These are phyloP conservation scores for Proisotoma minuta DNA, from an alignment of 2,888 invertebrate species.

Conservation along the genomic window DNA sequence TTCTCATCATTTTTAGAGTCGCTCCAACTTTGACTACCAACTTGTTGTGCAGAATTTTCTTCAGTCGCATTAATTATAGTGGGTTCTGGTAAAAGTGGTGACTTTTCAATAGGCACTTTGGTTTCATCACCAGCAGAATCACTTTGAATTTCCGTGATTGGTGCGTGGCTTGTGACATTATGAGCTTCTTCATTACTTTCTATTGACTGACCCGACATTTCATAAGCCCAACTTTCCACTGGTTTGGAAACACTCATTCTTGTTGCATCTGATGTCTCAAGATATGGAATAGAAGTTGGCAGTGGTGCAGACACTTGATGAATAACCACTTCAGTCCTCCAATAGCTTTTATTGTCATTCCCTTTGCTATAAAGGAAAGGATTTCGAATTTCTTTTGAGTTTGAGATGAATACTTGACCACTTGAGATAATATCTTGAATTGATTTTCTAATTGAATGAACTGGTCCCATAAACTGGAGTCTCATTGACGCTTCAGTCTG, in stretches of 20 bases:
- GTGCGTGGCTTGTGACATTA: too few relatives aligned
- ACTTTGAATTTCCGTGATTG: too few relatives aligned
- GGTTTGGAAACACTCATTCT: not conserved
- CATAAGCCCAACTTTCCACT: not conserved
- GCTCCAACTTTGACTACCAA: too few relatives aligned
- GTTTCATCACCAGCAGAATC: too few relatives aligned
- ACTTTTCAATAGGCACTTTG: too few relatives aligned
- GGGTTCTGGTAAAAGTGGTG: too few relatives aligned
- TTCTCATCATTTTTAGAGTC: too few relatives aligned
- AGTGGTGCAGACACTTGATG: constrained; percentile 11
- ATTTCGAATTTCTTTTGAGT: constrained; percentile 32
- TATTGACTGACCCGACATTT: too few relatives aligned
- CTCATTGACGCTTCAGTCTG: constrained; percentile 22
- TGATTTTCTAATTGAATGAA: constrained; percentile 33
- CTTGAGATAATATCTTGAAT: constrained; percentile 25
- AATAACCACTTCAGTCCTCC: constrained; percentile 32
- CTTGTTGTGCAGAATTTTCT: too few relatives aligned
- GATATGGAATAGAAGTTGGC: not conserved
- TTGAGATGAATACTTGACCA: constrained; percentile 32
- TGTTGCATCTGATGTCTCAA: not conserved
- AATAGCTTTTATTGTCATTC: constrained; percentile 18
- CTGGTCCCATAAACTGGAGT: constrained; percentile 28
- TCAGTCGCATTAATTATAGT: too few relatives aligned
- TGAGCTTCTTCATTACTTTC: too few relatives aligned
- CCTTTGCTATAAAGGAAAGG: constrained; percentile 28